phyloP scores from a whole-genome alignment of 2,797 vertebrate species.

The Sebastes taczanowskii region DNA sequence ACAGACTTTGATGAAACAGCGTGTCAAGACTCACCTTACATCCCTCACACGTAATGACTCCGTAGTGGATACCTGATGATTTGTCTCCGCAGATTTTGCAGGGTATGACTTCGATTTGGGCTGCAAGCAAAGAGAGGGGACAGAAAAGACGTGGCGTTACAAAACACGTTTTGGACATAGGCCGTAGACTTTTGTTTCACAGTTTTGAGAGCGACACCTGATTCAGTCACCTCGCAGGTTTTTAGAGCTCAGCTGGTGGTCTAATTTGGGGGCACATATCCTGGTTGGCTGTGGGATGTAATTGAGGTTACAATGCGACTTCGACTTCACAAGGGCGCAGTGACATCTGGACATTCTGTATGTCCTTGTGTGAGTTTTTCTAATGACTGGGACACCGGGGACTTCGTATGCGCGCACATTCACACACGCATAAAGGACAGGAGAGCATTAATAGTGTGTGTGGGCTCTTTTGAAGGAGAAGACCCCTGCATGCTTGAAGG shows the following conservation, averaged over 20 bases:
- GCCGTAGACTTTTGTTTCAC: background rate
- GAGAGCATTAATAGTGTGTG: constrained; percentile 15
- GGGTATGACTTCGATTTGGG: constrained; percentile 99
- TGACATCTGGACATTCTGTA: constrained; percentile 65
- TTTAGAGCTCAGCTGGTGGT: constrained; percentile 30
- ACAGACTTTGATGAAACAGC: background rate
- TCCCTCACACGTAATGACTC: constrained; percentile 99
- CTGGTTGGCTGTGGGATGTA: constrained; percentile 9
- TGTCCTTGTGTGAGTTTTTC: constrained; percentile 38
- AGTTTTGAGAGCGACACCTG: background rate
- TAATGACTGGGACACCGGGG: constrained; percentile 30
- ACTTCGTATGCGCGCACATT: constrained; percentile 8
- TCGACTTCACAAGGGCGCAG: constrained; percentile 56
- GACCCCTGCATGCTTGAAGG: constrained; percentile 53
- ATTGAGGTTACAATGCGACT: constrained; percentile 11
- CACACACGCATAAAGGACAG: constrained; percentile 26
- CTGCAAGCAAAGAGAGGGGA: constrained; percentile 72
- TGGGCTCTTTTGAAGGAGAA: constrained; percentile 42
- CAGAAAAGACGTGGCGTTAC: constrained; percentile 2
- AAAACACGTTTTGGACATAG: background rate
- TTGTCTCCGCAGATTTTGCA: constrained; percentile 99
- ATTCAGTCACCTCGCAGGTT: background rate
- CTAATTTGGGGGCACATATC: constrained; percentile 43
- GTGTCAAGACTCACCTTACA: constrained; percentile 89
- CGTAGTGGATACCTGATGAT: constrained; percentile 99